Base-by-base conservation (phyloP, 2,888 invertebrate species). In the Axea sp. region DNA sequence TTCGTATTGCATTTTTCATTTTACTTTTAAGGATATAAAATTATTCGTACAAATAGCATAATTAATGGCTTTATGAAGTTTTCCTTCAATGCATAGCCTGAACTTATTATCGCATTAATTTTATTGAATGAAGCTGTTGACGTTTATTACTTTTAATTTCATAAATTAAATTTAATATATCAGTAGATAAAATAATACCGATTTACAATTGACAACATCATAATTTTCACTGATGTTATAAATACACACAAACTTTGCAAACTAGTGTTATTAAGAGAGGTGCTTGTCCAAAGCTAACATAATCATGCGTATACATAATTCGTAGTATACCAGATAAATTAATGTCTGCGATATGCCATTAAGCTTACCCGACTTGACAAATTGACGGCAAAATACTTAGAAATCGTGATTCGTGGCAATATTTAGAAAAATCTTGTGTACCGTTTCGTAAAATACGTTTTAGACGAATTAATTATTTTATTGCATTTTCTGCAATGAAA, bases 151-250 rank as follows among this genome's bases (percentile, higher is more conserved):
- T 47, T 31, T 31, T 19, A 3, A 11, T 17, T 51, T 24, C 22
- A 51, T 51, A 51, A 51, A 24, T 24, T 31, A 31, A n/a, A n/a
- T 15, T 47, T 19, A 31, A 47, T 47, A 47, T 31, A 19, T 22
- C 31, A 31, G 19, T 47, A 31, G 0, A 31, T 3, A 14, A 31
- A 30, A 31, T 31, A 19, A 31, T 28, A n/a, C 12, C 19, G 12
- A n/a, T n/a, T n/a, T 47, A 31, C 31, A 47, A 31, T 31, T 30
- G 31, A 22, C 47, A 47, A 19, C 19, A 8, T 17, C 30, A n/a
- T 47, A 30, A 31, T 47, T 31, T 47, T 31, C 47, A 17, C 19
- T 47, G 4, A 1, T 2, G 17, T 17, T 19, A 12, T 31, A 31
- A 31, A 31, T 19, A 19, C 30, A 14, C 11, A 33, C 24, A 33